phyloP scores from a whole-genome alignment of 2,113 vertebrate species.

The Rhinoderma darwinii region DNA sequence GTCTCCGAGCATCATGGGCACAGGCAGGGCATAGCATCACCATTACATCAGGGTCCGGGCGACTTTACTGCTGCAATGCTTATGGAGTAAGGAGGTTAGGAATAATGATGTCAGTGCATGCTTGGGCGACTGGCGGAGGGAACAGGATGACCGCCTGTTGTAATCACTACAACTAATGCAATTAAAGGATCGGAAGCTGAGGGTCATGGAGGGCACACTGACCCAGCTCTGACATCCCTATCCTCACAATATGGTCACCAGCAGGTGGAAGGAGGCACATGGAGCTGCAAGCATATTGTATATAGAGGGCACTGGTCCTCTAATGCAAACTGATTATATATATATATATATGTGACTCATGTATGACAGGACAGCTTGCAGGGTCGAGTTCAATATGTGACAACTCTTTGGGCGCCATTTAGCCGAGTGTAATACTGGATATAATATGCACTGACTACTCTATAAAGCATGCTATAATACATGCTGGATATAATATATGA shows the following conservation, averaged over 20 bases:
- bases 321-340: too few species aligned
- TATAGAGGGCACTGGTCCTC: background rate
- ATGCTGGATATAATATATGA: background rate
- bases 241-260: slow-evolving; percentile 22
- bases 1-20: background rate
- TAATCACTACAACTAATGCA: slow-evolving; percentile 50
- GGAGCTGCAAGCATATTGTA: background rate
- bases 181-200: slow-evolving; percentile 56
- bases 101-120: background rate
- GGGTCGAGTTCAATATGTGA: background rate
- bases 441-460: too few species aligned
- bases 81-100: background rate
- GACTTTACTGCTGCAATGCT: background rate
- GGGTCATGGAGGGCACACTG: slow-evolving; percentile 45
- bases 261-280: background rate
- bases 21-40: background rate
- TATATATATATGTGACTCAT: too few species aligned
- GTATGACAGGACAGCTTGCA: background rate
- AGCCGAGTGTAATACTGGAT: background rate
- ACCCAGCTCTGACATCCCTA: slow-evolving; percentile 9
- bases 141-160: slow-evolving; percentile 32
- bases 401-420: background rate
- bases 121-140: slow-evolving; percentile 18
- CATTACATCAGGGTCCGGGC: too few species aligned
- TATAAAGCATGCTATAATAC: too few species aligned